Evolutionary conservation across 2,797 vertebrate species (phyloP).

Genomic region (Molothrus ater): DNA sequence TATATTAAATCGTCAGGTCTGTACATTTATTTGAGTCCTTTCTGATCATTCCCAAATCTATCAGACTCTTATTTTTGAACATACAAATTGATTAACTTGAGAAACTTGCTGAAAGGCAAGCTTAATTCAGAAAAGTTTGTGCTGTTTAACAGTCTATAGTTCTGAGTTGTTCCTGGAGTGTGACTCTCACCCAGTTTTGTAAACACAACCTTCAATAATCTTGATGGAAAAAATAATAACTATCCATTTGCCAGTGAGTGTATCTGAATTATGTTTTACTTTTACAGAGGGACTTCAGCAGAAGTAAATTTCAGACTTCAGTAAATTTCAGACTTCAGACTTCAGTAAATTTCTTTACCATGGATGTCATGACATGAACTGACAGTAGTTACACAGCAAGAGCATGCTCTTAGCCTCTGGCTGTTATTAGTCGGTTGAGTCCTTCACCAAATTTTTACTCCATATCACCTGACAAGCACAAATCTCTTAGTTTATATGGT

Average conservation of each 20-base stretch:
- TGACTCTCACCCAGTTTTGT: neutral
- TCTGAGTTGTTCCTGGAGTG: neutral
- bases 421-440: neutral
- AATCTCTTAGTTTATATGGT: neutral
- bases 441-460: neutral
- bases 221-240: neutral
- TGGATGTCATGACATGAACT: fast-evolving
- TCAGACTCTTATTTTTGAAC: neutral
- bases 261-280: neutral
- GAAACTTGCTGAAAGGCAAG: neutral
- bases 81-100: neutral
- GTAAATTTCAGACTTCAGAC: too few relatives aligned
- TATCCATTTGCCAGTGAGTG: neutral
- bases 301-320: neutral
- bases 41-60: neutral
- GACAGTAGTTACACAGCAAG: neutral
- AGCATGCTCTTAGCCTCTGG: neutral
- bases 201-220: neutral
- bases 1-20: neutral
- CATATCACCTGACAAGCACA: neutral
- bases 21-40: neutral
- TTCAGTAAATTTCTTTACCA: neutral
- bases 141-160: neutral
- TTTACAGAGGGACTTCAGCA: neutral
- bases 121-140: neutral